Evolutionary conservation across 2,113 vertebrate species (phyloP).

Genomic region (Tauraco erythrolophus): DNA sequence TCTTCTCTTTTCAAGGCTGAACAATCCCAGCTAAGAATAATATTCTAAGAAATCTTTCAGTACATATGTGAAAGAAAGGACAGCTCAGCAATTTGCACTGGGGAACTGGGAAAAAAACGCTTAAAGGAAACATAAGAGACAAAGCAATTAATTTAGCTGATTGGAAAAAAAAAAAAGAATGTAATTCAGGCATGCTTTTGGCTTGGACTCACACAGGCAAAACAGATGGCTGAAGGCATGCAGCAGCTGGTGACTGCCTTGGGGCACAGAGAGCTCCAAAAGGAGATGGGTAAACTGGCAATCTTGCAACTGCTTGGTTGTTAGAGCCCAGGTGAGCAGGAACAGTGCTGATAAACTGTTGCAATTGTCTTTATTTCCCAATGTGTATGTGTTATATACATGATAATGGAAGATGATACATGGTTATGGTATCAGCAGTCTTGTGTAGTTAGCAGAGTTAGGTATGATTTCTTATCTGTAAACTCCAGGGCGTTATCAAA

Average conservation of each 20-base stretch:
- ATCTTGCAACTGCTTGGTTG: neutral
- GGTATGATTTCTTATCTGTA: conserved; percentile 15
- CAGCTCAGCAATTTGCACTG: neutral
- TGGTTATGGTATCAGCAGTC: neutral
- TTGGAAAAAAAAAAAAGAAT: neutral
- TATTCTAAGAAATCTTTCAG: neutral
- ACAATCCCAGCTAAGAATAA: too few relatives aligned
- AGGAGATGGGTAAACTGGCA: neutral
- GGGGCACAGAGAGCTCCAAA: neutral
- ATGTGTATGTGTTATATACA: neutral
- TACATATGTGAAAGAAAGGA: neutral
- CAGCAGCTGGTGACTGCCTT: conserved; percentile 36
- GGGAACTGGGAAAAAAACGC: neutral
- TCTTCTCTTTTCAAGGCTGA: too few relatives aligned
- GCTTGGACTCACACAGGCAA: neutral
- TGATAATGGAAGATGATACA: neutral
- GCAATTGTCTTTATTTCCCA: neutral
- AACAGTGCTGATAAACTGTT: neutral
- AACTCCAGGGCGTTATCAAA: conserved; percentile 10
- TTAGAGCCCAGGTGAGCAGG: conserved; percentile 7
- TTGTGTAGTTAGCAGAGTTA: neutral
- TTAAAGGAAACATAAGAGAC: neutral
- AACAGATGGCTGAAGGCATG: conserved; percentile 37
- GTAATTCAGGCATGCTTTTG: neutral
- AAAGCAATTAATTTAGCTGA: neutral